phyloP scores from a whole-genome alignment of 2,888 invertebrate species.

The Sussaba pulchella region DNA sequence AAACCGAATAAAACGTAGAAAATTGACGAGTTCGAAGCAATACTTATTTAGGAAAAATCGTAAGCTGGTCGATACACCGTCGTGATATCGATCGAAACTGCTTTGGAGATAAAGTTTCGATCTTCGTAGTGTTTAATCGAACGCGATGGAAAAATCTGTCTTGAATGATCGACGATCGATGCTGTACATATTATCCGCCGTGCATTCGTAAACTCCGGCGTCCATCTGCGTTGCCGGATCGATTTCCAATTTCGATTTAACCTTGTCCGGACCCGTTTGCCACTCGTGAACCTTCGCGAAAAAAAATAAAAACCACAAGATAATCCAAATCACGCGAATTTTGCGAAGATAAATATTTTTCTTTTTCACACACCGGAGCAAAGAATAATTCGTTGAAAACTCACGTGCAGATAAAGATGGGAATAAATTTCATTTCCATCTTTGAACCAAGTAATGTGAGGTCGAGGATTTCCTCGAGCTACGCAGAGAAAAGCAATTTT shows the following conservation, averaged over 20 bases:
- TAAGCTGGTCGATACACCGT: conserved; percentile 15
- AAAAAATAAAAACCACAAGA: background rate
- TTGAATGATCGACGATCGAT: conserved; percentile 96
- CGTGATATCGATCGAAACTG: conserved; percentile 20
- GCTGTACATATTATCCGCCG: conserved; percentile 97
- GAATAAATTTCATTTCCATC: conserved; percentile 97
- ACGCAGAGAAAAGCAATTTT: conserved; percentile 97
- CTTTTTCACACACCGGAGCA: background rate
- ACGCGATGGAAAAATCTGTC: conserved; percentile 96
- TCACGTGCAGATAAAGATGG: conserved; percentile 94
- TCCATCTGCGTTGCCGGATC: conserved; percentile 98
- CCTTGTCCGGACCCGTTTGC: conserved; percentile 92
- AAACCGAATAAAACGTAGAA: conserved; percentile 27
- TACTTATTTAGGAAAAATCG: conserved; percentile 11
- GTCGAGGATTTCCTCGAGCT: conserved; percentile 95
- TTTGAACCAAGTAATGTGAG: conserved; percentile 98
- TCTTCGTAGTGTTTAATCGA: conserved; percentile 87
- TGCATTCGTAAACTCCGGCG: conserved; percentile 97
- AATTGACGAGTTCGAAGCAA: conserved; percentile 28
- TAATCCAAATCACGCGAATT: too few species aligned
- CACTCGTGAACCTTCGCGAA: conserved; percentile 93
- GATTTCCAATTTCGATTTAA: conserved; percentile 97
- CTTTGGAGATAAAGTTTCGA: conserved; percentile 16
- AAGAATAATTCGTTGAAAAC: conserved; percentile 77
- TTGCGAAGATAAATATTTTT: too few species aligned